These are phyloP conservation scores for Empis stercorea DNA, from an alignment of 2,888 invertebrate genomes.

Conservation along the genomic window DNA sequence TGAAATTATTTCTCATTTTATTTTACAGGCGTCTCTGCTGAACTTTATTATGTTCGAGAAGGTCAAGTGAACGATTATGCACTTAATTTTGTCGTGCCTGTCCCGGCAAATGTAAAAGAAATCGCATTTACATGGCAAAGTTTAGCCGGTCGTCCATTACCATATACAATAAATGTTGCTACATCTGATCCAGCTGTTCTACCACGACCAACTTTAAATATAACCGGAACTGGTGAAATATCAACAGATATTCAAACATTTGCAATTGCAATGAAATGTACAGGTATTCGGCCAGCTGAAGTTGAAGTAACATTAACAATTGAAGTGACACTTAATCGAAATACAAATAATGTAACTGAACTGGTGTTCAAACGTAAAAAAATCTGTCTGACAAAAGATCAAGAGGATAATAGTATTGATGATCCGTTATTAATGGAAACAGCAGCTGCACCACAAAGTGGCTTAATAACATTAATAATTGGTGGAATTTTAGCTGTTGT, in stretches of 20 bases:
- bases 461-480: conserved; percentile 30
- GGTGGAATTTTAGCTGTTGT: conserved; percentile 32
- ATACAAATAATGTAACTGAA: conserved; percentile 53
- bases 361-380: conserved; percentile 72
- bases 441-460: conserved; percentile 27
- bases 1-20: conserved; percentile 12
- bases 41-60: conserved; percentile 81
- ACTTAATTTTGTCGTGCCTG: conserved; percentile 73
- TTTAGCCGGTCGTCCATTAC: conserved; percentile 62
- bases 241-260: conserved; percentile 69
- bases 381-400: conserved; percentile 54
- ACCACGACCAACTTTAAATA: conserved; percentile 65
- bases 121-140: conserved; percentile 90
- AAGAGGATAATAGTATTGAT: conserved; percentile 24
- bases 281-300: conserved; percentile 67
- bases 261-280: conserved; percentile 68
- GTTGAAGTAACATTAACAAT: conserved; percentile 71
- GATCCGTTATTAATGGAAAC: conserved; percentile 31
- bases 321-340: conserved; percentile 61
- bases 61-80: conserved; percentile 87
- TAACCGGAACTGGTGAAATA: conserved; percentile 67
- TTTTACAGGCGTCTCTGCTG: conserved; percentile 65
- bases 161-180: conserved; percentile 67
- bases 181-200: conserved; percentile 64
- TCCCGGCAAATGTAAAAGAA: conserved; percentile 70